phyloP scores from a whole-genome alignment of 2,797 vertebrate genomes.

The Euphonia xanthogaster region DNA sequence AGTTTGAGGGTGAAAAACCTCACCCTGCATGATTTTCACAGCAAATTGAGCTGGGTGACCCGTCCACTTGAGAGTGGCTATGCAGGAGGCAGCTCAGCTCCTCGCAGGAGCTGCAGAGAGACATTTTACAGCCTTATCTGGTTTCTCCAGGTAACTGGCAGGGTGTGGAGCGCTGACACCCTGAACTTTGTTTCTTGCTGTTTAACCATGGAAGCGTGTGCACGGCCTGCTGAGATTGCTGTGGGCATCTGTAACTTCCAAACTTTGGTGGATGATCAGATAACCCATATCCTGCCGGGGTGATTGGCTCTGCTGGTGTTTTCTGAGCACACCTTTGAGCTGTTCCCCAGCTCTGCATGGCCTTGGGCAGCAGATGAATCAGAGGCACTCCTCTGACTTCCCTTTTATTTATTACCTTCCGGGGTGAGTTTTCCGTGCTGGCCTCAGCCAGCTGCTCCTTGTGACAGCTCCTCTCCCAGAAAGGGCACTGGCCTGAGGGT shows the following conservation, averaged over 20 bases:
- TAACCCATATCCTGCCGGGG: accelerated
- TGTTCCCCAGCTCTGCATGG: background rate
- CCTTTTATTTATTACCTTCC: constrained; percentile 22
- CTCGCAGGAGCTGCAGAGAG: background rate
- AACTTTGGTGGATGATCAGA: accelerated
- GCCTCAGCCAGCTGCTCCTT: background rate
- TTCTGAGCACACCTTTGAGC: background rate
- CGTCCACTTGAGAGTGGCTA: background rate
- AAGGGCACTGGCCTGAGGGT: background rate
- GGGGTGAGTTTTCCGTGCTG: background rate
- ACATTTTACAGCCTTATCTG: background rate
- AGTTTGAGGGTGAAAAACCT: background rate
- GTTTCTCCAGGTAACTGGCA: background rate
- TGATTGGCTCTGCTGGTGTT: background rate
- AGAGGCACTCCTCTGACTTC: background rate
- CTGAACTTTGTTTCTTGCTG: constrained; percentile 57
- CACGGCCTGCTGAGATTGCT: background rate
- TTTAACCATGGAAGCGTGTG: accelerated
- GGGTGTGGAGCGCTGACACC: background rate
- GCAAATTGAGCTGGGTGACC: too few species aligned
- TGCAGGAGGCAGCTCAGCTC: background rate
- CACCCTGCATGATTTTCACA: accelerated
- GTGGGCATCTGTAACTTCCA: background rate
- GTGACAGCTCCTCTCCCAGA: background rate
- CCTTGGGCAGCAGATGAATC: constrained; percentile 50